Evolutionary conservation across 1,140 invertebrate genomes (phyloP).

Genomic region (Dendroctonus ponderosae): DNA sequence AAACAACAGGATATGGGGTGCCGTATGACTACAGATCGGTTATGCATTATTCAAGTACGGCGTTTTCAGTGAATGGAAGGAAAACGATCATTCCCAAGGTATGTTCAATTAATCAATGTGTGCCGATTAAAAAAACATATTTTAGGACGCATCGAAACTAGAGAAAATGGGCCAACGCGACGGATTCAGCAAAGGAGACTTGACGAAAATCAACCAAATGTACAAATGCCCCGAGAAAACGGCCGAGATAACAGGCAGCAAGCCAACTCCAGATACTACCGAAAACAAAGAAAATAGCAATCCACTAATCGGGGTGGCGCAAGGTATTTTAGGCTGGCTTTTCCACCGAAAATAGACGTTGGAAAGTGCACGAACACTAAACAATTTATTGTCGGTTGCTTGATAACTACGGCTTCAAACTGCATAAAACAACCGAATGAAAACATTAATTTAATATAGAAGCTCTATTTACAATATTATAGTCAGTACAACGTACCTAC

Average conservation of each 20-base stretch:
- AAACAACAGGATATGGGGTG: constrained; percentile 63
- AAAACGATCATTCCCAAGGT: constrained; percentile 71
- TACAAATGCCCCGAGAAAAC: constrained; percentile 61
- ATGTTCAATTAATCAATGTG: constrained; percentile 15
- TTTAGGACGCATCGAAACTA: constrained; percentile 36
- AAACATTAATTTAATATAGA: neutral
- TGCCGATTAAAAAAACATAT: too few relatives aligned
- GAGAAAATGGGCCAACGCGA: constrained; percentile 64
- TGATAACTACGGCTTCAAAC: too few relatives aligned
- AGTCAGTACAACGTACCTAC: neutral
- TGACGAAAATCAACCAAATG: constrained; percentile 73
- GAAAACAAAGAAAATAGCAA: constrained; percentile 24
- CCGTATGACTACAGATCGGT: constrained; percentile 78
- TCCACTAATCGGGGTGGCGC: constrained; percentile 25
- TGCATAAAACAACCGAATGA: too few relatives aligned
- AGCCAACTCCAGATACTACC: neutral
- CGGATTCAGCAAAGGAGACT: constrained; percentile 69
- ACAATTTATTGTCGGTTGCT: too few relatives aligned
- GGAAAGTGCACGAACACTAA: neutral
- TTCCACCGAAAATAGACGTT: constrained; percentile 23
- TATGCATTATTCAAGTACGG: constrained; percentile 79
- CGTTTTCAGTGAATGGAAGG: constrained; percentile 72
- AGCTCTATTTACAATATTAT: constrained; percentile 29
- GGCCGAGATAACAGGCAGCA: constrained; percentile 14
- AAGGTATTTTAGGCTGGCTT: constrained; percentile 26